Percentiles rank a stretch among this genome's conserved stretches.
phyloP scores from a whole-genome alignment of 2,113 vertebrate species.

The Glaucidium brasilianum region DNA sequence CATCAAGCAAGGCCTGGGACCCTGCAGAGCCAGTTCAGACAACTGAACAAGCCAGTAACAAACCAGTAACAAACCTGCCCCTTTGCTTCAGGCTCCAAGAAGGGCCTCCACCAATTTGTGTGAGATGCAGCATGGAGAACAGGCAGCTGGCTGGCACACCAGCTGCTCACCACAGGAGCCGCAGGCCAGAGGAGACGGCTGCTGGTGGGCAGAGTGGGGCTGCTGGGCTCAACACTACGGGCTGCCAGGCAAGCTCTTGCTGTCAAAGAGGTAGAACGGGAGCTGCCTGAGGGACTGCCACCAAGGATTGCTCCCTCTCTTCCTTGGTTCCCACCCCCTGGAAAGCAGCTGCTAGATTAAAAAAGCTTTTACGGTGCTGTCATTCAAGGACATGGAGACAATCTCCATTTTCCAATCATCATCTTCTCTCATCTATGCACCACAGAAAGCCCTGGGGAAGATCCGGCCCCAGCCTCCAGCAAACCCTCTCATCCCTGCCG shows the following conservation, averaged over 20 bases:
- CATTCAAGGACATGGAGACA: neutral
- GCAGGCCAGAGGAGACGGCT: accelerated
- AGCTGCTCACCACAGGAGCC: neutral
- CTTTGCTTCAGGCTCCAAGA: neutral
- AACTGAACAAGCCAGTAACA: no score
- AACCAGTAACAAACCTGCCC: neutral
- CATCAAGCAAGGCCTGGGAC: neutral
- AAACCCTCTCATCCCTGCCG: neutral
- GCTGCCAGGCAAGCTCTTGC: neutral
- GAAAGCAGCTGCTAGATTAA: neutral
- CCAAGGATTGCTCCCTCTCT: neutral
- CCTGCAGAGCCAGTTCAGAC: neutral
- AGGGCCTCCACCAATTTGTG: neutral
- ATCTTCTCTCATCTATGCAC: neutral
- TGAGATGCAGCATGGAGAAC: neutral
- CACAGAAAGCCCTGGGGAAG: neutral
- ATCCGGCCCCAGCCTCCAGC: neutral
- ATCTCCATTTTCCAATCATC: neutral
- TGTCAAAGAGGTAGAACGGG: neutral
- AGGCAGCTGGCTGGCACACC: neutral
- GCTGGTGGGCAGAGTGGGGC: neutral
- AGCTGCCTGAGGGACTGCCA: neutral
- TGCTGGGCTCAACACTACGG: neutral
- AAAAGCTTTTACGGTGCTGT: neutral
- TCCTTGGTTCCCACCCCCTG: neutral